A percentile compares a stretch with the other conserved stretches of the same genome.
These are phyloP conservation scores for Ctenopoma kingsleyae DNA, from an alignment of 2,797 vertebrate species.

Conservation along the genomic window DNA sequence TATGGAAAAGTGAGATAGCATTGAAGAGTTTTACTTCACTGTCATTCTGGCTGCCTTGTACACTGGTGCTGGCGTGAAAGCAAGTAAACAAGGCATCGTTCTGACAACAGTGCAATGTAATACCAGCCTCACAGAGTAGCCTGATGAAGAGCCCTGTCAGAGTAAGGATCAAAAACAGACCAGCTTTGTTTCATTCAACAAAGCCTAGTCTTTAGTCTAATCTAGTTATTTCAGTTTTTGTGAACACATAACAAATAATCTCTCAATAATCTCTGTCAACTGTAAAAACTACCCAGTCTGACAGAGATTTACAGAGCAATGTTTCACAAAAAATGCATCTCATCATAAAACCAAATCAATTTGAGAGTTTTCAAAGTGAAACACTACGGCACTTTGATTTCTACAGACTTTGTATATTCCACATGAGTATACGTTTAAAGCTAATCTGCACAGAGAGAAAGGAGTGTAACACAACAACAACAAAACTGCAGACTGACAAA, in stretches of 20 bases:
- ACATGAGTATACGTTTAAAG: not conserved
- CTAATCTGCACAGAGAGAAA: not conserved
- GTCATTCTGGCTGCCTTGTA: conserved; percentile 21
- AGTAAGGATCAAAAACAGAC: conserved; percentile 29
- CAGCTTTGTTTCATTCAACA: conserved; percentile 23
- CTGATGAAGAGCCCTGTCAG: conserved; percentile 42
- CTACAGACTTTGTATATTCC: not conserved
- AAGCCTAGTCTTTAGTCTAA: conserved; percentile 6
- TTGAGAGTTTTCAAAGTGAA: too few species aligned
- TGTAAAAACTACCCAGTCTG: not conserved
- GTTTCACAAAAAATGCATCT: not conserved
- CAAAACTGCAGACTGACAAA: not conserved
- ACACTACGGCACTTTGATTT: too few species aligned
- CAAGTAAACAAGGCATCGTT: conserved; percentile 38
- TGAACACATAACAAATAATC: not conserved
- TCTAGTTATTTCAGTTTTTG: conserved; percentile 7
- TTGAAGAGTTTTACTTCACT: conserved; percentile 2
- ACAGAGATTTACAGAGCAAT: not conserved
- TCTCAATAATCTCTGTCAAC: not conserved
- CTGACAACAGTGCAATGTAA: conserved; percentile 51
- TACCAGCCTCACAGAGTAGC: conserved; percentile 46
- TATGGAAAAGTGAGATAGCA: not conserved
- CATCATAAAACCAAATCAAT: too few species aligned
- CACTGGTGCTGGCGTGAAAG: conserved; percentile 15
- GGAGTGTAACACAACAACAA: not conserved